A percentile compares a stretch with the other conserved stretches of the same genome.
These are phyloP conservation scores for human DNA, from an alignment of 2,113 vertebrate species.

Conservation along the genomic window GRCh38 chr7:43325001-43325500, in stretches of 20 bases:
- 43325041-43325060: neutral
- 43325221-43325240: neutral
- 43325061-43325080: neutral
- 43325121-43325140: neutral
- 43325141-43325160: neutral
- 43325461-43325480: neutral
- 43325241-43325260: neutral
- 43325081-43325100: neutral
- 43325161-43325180: neutral
- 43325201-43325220: neutral
- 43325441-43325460: neutral
- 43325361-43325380: neutral
- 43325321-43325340: neutral
- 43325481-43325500: neutral
- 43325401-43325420: neutral
- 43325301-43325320: neutral
- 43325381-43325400: neutral
- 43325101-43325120: neutral
- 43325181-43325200: neutral
- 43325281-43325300: neutral
- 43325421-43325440: neutral
- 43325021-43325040: constrained; percentile 1
- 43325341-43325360: neutral
- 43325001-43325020: constrained; percentile 17
- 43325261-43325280: neutral